Base-by-base conservation (phyloP, 2,113 vertebrate genomes). In the Madoqua kirkii region DNA sequence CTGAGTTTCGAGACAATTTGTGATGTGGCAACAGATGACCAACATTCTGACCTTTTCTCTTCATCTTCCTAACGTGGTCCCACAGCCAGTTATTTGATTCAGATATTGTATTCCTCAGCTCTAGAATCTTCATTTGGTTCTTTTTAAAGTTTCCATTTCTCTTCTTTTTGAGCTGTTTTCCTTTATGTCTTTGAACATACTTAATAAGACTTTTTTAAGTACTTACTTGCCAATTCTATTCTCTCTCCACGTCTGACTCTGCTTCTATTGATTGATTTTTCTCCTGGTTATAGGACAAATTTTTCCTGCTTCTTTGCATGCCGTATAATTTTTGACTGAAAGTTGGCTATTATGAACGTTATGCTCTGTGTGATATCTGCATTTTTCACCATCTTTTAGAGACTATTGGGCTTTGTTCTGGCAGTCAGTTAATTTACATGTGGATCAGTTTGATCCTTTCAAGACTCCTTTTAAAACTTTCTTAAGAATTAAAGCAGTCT, bases 51-150 rank as follows among this genome's bases (percentile, higher is more conserved):
- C 31, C 43, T 96, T 87, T 90, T 55, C 54, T 48, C 45, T 8
- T 40, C 31, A n/a, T 92, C 40, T 95, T 60, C 19, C 50, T 89
- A 45, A 89, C 64, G 48, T 96, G 36, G 4, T 55, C 25, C 48
- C 43, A 95, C 45, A 88, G 43, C 64, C 52, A 87, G 59, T 48
- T 62, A 82, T 95, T 81, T 95, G 29, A 93, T 81, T 88, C 40
- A 93, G 23, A 21, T 82, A 76, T 33, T 87, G 12, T 74, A 92
- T 57, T 82, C 54, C 74, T 90, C 43, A 92, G 74, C 36, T 95
- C 60, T 57, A 84, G 36, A 94, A 92, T 88, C 97, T 97, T 88
- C 76, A 93, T 60, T 94, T 89, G 88, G 21, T 90, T 95, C 54
- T 78, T 94, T 91, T 45, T 21, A 91, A 71, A 83, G 52, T 87